phyloP scores from a whole-genome alignment of 2,888 invertebrate species.

The Elmis aenea region DNA sequence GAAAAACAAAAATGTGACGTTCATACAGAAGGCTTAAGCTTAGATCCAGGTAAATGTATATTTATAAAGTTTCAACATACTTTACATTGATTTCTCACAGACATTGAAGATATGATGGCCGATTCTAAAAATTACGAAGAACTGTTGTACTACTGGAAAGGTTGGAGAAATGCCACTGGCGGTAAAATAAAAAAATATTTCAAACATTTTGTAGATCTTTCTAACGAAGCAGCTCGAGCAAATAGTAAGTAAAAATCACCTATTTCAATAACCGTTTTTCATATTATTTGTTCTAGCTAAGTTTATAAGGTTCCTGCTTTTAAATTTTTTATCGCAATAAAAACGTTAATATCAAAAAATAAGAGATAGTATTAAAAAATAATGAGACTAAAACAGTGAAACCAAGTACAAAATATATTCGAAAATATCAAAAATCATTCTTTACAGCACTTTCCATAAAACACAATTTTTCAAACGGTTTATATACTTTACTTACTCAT shows the following conservation, averaged over 20 bases:
- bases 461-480: too few species aligned
- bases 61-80: not conserved
- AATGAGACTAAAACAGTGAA: too few species aligned
- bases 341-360: too few species aligned
- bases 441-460: too few species aligned
- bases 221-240: slow-evolving; percentile 56
- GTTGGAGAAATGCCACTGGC: slow-evolving; percentile 62
- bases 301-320: too few species aligned
- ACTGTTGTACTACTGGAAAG: slow-evolving; percentile 59
- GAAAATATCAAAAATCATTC: too few species aligned
- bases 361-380: too few species aligned
- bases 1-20: slow-evolving; percentile 39
- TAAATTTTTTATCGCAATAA: too few species aligned
- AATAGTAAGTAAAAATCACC: slow-evolving; percentile 46
- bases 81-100: slow-evolving; percentile 26
- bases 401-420: too few species aligned
- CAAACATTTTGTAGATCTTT: slow-evolving; percentile 55
- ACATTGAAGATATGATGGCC: slow-evolving; percentile 42
- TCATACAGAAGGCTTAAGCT: slow-evolving; percentile 31
- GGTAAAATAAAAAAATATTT: slow-evolving; percentile 56
- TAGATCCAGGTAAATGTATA: slow-evolving; percentile 40
- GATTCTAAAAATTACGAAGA: slow-evolving; percentile 56
- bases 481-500: too few species aligned
- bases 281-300: not conserved
- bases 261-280: too few species aligned